Conservation (phyloP, 35 echinoderm and acorn worm species). For the Anneissia japonica region DNA sequence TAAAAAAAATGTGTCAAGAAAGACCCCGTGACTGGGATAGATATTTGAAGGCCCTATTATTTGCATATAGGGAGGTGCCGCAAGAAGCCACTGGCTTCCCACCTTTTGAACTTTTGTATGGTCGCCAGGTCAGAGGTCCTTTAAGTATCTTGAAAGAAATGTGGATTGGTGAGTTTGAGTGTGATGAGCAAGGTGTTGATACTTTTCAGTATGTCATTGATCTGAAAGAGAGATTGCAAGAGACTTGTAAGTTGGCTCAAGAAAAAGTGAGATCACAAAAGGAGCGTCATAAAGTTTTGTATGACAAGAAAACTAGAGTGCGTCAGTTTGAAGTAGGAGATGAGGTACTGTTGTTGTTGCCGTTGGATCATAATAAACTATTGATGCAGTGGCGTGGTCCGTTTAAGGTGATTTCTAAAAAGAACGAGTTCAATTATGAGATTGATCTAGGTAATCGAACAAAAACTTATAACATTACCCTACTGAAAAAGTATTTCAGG, state of each 20-base stretch:
- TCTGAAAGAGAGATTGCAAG: conserved; percentile 35
- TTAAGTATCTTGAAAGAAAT: background rate
- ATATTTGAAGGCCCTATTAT: background rate
- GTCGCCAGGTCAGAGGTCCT: background rate
- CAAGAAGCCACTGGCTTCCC: background rate
- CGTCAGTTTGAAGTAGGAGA: conserved; percentile 22
- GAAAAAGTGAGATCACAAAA: conserved; percentile 7
- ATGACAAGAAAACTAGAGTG: conserved; percentile 22
- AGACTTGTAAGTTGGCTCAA: conserved; percentile 32
- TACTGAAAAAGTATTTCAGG: no score
- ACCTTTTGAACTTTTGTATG: background rate
- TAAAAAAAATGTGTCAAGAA: conserved; percentile 1
- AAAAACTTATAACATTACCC: no score
- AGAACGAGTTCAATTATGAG: no score
- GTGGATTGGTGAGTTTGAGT: background rate
- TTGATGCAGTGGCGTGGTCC: no score
- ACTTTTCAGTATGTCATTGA: conserved; percentile 54
- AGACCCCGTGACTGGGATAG: conserved; percentile 6
- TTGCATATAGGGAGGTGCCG: background rate
- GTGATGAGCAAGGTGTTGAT: background rate
- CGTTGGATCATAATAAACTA: conserved; percentile 46
- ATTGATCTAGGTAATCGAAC: no score
- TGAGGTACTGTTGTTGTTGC: conserved; percentile 43
- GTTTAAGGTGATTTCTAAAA: no score
- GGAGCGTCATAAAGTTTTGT: background rate